Conservation (phyloP, 2,113 vertebrate species). For the Silurus glanis region DNA sequence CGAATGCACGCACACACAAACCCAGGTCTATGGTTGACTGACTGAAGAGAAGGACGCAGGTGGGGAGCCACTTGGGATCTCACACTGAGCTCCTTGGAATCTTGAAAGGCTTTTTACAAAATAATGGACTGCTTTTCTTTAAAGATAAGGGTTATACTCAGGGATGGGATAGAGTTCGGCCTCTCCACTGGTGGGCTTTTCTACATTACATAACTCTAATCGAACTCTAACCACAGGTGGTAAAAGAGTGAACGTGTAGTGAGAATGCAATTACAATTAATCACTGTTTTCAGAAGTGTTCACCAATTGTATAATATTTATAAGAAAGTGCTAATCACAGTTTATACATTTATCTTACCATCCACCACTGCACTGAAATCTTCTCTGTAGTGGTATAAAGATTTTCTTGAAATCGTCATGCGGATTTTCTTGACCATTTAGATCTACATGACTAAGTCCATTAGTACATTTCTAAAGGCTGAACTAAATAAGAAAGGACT, state of each 20-base stretch:
- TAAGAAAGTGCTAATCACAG: not conserved
- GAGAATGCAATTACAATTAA: not conserved
- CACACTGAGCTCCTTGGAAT: conserved; percentile 9
- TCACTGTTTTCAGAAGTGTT: not conserved
- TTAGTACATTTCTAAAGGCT: conserved; percentile 48
- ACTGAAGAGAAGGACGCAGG: conserved; percentile 19
- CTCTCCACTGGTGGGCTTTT: not conserved
- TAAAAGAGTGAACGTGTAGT: not conserved
- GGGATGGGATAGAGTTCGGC: not conserved
- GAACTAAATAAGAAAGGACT: conserved; percentile 42
- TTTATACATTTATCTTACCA: not conserved
- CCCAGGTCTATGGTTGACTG: conserved; percentile 29
- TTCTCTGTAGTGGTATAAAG: not conserved
- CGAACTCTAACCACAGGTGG: not conserved
- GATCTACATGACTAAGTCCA: conserved; percentile 16
- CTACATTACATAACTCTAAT: not conserved
- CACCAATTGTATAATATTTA: not conserved
- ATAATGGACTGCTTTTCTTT: conserved; percentile 13
- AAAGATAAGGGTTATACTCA: conserved; percentile 5
- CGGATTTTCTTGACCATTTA: conserved; percentile 1
- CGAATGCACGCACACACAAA: not conserved
- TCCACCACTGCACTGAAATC: not conserved
- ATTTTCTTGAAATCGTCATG: conserved; percentile 4
- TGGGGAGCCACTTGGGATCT: conserved; percentile 43
- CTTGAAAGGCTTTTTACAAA: conserved; percentile 10